These are phyloP conservation scores for Laspeyria flexula DNA, from an alignment of 2,888 invertebrate species.

Conservation along the genomic window DNA sequence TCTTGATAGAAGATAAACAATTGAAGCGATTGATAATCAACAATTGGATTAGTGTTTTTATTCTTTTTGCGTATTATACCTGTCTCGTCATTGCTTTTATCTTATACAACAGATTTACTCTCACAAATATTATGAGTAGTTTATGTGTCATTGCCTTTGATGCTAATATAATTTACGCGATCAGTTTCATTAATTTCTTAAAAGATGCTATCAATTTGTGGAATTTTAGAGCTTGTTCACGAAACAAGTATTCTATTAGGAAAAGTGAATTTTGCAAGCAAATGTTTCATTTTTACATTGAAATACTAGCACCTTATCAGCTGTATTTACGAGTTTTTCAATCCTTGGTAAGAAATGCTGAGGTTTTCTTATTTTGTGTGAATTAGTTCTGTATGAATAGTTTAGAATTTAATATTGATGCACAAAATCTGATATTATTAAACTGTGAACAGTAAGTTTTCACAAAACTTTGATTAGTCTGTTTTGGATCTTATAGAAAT, in stretches of 20 bases:
- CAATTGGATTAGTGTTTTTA: slow-evolving; percentile 12
- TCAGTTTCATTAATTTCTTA: slow-evolving; percentile 18
- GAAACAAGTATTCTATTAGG: neutral
- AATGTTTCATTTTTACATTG: slow-evolving; percentile 8
- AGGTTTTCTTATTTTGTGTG: too few relatives aligned
- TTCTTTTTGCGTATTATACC: neutral
- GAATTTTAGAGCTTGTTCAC: slow-evolving; percentile 11
- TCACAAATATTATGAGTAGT: neutral
- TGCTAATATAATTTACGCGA: slow-evolving; percentile 16
- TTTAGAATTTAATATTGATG: too few relatives aligned
- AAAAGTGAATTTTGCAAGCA: neutral
- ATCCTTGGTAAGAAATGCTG: slow-evolving; percentile 24
- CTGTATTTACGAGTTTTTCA: slow-evolving; percentile 6
- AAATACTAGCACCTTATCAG: slow-evolving; percentile 16
- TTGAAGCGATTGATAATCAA: neutral
- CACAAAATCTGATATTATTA: too few relatives aligned
- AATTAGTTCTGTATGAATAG: too few relatives aligned
- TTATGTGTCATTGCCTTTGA: slow-evolving; percentile 6
- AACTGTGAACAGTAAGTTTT: too few relatives aligned
- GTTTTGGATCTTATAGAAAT: too few relatives aligned
- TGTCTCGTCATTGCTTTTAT: too few relatives aligned
- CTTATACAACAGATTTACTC: neutral
- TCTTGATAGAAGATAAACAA: slow-evolving; percentile 1
- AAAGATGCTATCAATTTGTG: slow-evolving; percentile 15
- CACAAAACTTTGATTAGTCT: too few relatives aligned